phyloP scores from a whole-genome alignment of 2,888 invertebrate species.

The Zaprionus bogoriensis region DNA sequence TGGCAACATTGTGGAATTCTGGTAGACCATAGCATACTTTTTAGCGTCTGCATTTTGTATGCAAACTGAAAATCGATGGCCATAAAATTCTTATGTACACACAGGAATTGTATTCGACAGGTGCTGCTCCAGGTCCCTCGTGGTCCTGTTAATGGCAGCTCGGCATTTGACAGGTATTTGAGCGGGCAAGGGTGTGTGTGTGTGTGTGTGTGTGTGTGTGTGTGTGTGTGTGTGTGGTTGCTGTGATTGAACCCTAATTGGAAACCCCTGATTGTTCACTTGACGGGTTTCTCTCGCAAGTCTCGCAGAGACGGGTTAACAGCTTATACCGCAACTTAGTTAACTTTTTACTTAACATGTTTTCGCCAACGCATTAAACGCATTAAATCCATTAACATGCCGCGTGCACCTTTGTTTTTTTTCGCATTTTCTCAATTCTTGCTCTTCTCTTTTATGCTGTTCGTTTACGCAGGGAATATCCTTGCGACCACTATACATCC shows the following conservation, averaged over 20 bases:
- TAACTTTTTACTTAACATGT: background rate
- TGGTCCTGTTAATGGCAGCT: conserved; percentile 1
- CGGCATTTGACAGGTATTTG: conserved; percentile 5
- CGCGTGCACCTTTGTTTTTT: background rate
- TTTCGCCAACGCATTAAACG: background rate
- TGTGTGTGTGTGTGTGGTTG: background rate
- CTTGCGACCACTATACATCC: conserved; percentile 98
- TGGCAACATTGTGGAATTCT: conserved; percentile 1
- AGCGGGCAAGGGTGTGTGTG: background rate
- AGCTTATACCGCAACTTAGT: background rate
- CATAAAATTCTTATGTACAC: conserved; percentile 11
- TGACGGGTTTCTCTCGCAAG: background rate
- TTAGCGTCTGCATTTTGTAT: conserved; percentile 14
- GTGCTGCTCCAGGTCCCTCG: background rate
- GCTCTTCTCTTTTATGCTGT: conserved; percentile 49
- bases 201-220: too few relatives aligned
- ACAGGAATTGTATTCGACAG: background rate
- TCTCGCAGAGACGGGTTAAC: too few relatives aligned
- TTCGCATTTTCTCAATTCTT: background rate
- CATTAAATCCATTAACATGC: background rate
- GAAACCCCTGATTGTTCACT: conserved; percentile 10
- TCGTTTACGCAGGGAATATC: conserved; percentile 91
- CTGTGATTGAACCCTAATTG: conserved; percentile 32
- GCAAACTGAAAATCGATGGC: conserved; percentile 55
- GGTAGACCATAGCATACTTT: conserved; percentile 43